Evolutionary conservation across 2,113 vertebrate species (phyloP).

Genomic region (Saccopteryx leptura): DNA sequence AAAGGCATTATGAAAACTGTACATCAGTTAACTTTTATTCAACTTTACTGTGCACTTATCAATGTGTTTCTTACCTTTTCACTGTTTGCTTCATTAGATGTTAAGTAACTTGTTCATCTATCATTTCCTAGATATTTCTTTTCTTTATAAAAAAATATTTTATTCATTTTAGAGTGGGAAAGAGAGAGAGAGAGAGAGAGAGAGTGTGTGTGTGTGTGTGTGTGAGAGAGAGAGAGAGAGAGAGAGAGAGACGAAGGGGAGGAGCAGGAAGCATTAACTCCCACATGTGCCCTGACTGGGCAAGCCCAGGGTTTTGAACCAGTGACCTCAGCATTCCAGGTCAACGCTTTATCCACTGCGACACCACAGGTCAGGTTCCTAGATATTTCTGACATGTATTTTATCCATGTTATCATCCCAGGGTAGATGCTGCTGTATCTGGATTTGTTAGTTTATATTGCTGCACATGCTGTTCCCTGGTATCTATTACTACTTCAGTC

Average conservation of each 20-base stretch:
- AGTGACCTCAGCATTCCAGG: too few species aligned
- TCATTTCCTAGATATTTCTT: constrained; percentile 23
- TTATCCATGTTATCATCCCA: neutral
- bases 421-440: neutral
- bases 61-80: neutral
- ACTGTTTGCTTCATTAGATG: neutral
- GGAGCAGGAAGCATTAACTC: too few species aligned
- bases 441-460: neutral
- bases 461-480: neutral
- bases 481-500: constrained; percentile 50
- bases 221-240: too few species aligned
- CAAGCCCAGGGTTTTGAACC: too few species aligned
- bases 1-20: constrained; percentile 21
- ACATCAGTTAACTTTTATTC: neutral
- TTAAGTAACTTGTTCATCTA: constrained; percentile 16
- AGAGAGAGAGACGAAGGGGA: too few species aligned
- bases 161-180: too few species aligned
- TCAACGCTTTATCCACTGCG: too few species aligned
- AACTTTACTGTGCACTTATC: neutral
- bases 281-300: too few species aligned
- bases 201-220: too few species aligned
- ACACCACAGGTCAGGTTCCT: neutral
- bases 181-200: too few species aligned
- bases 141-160: too few species aligned
- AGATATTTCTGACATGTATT: constrained; percentile 2